These are phyloP conservation scores for Misgurnus anguillicaudatus DNA, from an alignment of 2,113 vertebrate species.

Conservation along the genomic window DNA sequence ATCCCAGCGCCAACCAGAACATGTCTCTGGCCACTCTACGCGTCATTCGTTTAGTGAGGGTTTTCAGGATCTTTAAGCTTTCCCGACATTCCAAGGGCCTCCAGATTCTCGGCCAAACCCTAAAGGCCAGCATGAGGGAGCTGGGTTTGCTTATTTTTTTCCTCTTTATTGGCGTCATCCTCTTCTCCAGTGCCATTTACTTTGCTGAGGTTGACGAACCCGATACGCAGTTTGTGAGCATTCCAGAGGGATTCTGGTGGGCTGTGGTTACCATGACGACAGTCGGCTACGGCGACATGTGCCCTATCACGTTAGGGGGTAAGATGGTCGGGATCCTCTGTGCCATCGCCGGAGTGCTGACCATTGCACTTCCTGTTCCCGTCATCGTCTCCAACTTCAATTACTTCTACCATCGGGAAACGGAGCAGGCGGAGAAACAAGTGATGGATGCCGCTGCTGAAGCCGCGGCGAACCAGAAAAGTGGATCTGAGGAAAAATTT, in stretches of 20 bases:
- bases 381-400: conserved; percentile 99
- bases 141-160: conserved; percentile 95
- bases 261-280: conserved; percentile 99
- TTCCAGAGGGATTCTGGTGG: conserved; percentile 99
- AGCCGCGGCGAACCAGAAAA: conserved; percentile 71
- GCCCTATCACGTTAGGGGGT: conserved; percentile 89
- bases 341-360: conserved; percentile 94
- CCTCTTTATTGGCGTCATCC: conserved; percentile 96
- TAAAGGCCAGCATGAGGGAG: conserved; percentile 90
- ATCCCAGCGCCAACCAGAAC: conserved; percentile 84
- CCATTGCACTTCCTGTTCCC: conserved; percentile 93
- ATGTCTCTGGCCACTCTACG: conserved; percentile 94
- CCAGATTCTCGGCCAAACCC: conserved; percentile 89
- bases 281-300: conserved; percentile 98
- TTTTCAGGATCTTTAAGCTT: conserved; percentile 96
- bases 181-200: conserved; percentile 97
- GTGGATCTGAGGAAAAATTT: conserved; percentile 67
- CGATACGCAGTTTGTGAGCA: conserved; percentile 94
- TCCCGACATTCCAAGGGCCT: conserved; percentile 92
- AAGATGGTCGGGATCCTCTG: conserved; percentile 97
- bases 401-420: conserved; percentile 97
- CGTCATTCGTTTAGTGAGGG: conserved; percentile 92
- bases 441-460: conserved; percentile 80
- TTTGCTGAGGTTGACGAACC: conserved; percentile 97
- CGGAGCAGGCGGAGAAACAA: conserved; percentile 88